A percentile compares a stretch with the other conserved stretches of the same genome.
These are phyloP conservation scores for Seladonia tumulorum DNA, from an alignment of 2,888 invertebrate genomes.

Conservation along the genomic window DNA sequence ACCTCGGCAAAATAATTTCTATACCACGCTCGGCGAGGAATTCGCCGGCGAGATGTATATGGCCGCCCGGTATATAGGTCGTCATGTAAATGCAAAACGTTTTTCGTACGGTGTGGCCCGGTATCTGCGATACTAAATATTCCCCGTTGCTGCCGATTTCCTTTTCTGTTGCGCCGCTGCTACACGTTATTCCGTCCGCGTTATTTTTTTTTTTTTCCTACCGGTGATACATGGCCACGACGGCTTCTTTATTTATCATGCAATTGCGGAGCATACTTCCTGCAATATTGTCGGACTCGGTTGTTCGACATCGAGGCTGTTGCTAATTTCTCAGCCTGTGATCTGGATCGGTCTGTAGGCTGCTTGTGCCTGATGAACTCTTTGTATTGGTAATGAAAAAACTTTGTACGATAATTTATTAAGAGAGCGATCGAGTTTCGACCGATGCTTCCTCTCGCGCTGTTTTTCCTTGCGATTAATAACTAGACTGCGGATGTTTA, in stretches of 20 bases:
- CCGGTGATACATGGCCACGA: conserved; percentile 3
- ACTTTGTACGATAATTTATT: too few relatives aligned
- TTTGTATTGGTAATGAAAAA: too few relatives aligned
- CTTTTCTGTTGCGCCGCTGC: conserved; percentile 19
- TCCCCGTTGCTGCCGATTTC: conserved; percentile 20
- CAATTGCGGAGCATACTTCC: not conserved
- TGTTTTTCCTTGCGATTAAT: too few relatives aligned
- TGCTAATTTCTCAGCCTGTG: not conserved
- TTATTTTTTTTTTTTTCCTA: conserved; percentile 22
- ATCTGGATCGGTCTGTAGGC: not conserved
- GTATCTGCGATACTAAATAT: conserved; percentile 42
- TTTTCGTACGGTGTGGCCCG: conserved; percentile 27
- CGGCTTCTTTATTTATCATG: conserved; percentile 26
- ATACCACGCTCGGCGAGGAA: conserved; percentile 18
- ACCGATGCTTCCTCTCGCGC: too few relatives aligned
- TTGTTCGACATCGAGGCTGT: not conserved
- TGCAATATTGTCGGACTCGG: not conserved
- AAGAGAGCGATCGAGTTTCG: too few relatives aligned
- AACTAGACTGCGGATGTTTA: too few relatives aligned
- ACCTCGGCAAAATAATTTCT: conserved; percentile 25
- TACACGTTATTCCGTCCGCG: conserved; percentile 16
- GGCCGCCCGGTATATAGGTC: conserved; percentile 9
- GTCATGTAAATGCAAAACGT: conserved; percentile 45
- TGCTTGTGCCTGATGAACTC: too few relatives aligned
- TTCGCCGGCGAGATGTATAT: conserved; percentile 6